Conservation (phyloP, 2,888 invertebrate genomes). For the Hypsopygia costalis region DNA sequence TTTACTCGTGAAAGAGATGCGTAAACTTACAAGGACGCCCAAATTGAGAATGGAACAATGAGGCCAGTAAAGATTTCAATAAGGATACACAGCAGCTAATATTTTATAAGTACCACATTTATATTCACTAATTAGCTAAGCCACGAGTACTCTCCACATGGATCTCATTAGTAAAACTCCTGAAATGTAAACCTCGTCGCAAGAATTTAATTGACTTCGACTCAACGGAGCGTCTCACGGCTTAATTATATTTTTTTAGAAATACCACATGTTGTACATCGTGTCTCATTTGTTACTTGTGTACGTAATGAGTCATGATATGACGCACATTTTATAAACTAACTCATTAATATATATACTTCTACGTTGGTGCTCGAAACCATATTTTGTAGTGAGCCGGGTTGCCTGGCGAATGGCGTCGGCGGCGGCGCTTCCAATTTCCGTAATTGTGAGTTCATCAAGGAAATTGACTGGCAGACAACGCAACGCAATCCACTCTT, state of each 20-base stretch:
- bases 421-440: constrained; percentile 52
- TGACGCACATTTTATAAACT: constrained; percentile 24
- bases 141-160: constrained; percentile 39
- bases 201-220: constrained; percentile 56
- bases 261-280: constrained; percentile 29
- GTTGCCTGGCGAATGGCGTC: constrained; percentile 19
- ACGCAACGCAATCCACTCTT: constrained; percentile 52
- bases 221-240: constrained; percentile 40
- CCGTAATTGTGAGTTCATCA: constrained; percentile 75
- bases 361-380: constrained; percentile 2
- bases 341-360: background rate
- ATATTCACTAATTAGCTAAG: constrained; percentile 2
- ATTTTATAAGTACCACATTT: background rate
- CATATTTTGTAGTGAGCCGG: constrained; percentile 24
- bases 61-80: constrained; percentile 66
- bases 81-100: constrained; percentile 33
- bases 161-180: constrained; percentile 52
- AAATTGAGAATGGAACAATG: constrained; percentile 72
- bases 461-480: constrained; percentile 71
- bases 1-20: constrained; percentile 78
- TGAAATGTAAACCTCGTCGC: constrained; percentile 52
- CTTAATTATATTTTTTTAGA: constrained; percentile 48
- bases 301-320: constrained; percentile 32
- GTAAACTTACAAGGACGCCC: constrained; percentile 76
- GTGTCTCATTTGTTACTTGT: constrained; percentile 16